A percentile compares a stretch with the other conserved stretches of the same genome.
Conservation (phyloP, 2,113 vertebrate genomes). For the Protobothrops mucrosquamatus region DNA sequence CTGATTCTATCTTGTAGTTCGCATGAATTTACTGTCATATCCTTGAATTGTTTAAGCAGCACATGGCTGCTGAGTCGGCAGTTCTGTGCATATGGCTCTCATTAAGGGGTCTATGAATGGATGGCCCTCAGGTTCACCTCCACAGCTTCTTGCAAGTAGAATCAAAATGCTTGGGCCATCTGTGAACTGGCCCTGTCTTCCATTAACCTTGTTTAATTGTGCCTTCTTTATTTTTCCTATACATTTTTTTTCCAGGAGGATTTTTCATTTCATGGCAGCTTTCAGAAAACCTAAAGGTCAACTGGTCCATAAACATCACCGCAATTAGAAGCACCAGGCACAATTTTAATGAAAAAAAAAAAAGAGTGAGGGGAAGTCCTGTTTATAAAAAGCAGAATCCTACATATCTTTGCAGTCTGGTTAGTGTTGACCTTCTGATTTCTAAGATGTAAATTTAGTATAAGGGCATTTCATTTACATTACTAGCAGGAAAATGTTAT, state of each 20-base stretch:
- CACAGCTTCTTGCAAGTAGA: slow-evolving; percentile 7
- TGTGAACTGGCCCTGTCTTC: neutral
- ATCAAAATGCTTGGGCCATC: neutral
- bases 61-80: neutral
- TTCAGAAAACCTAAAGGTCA: slow-evolving; percentile 5
- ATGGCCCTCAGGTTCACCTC: neutral
- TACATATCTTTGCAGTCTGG: slow-evolving; percentile 6
- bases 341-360: slow-evolving; percentile 2
- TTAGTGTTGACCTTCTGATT: slow-evolving; percentile 14
- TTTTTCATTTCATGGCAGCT: slow-evolving; percentile 9
- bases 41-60: neutral
- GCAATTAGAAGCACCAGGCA: slow-evolving; percentile 14
- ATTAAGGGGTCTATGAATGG: neutral
- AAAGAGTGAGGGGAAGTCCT: neutral
- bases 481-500: neutral
- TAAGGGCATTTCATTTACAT: slow-evolving; percentile 16
- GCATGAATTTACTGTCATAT: neutral
- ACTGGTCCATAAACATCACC: neutral
- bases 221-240: neutral
- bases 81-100: slow-evolving; percentile 6
- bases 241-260: neutral
- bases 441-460: neutral
- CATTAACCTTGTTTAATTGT: neutral
- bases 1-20: neutral
- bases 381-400: slow-evolving; percentile 19